These are phyloP conservation scores for Phyllostomus discolor DNA, from an alignment of 2,113 vertebrate genomes.

Conservation along the genomic window DNA sequence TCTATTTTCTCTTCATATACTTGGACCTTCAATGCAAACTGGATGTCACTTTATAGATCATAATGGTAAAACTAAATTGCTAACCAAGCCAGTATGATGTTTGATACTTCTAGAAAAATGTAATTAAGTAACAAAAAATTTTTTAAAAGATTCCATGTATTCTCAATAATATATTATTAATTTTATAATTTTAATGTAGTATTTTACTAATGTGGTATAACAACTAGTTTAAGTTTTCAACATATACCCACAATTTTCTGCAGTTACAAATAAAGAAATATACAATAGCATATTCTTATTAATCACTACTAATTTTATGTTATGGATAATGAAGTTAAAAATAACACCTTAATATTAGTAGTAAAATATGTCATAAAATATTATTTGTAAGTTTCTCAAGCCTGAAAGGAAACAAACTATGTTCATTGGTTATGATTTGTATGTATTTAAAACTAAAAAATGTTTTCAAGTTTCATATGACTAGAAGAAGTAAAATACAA, in stretches of 20 bases:
- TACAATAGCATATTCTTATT: not conserved
- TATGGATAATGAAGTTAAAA: not conserved
- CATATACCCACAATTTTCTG: not conserved
- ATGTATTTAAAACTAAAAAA: not conserved
- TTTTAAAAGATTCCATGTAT: not conserved
- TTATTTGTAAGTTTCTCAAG: not conserved
- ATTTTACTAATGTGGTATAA: not conserved
- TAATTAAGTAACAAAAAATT: conserved; percentile 30
- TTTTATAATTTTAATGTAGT: not conserved
- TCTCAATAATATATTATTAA: not conserved
- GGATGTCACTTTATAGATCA: conserved; percentile 32
- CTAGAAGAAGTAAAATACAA: not conserved
- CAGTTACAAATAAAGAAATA: not conserved
- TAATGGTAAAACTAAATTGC: conserved; percentile 32
- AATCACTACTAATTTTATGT: not conserved
- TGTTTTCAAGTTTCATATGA: not conserved
- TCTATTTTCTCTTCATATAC: conserved; percentile 37
- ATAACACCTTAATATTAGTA: not conserved
- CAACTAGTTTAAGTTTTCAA: not conserved
- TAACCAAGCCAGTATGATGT: not conserved
- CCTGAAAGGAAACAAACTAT: not conserved
- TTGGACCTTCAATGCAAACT: conserved; percentile 37
- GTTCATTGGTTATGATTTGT: not conserved
- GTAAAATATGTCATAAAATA: not conserved
- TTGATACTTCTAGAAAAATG: conserved; percentile 16